Conservation (phyloP, 2,797 vertebrate genomes). For the Lepidocolaptes lacrymiger region DNA sequence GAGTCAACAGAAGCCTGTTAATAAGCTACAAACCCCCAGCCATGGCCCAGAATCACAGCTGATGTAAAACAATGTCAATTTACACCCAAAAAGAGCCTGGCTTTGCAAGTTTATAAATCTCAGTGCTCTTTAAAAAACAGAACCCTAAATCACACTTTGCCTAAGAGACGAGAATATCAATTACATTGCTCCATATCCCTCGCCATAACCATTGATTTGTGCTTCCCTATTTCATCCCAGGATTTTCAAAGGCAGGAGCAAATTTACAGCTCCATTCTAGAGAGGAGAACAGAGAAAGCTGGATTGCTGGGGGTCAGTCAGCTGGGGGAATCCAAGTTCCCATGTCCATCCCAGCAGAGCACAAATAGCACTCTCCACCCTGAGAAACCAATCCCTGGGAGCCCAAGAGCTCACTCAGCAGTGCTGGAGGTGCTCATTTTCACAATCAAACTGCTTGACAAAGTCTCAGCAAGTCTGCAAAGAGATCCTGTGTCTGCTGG, state of each 20-base stretch:
- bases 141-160: constrained; percentile 3
- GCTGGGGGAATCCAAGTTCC: background rate
- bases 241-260: background rate
- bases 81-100: background rate
- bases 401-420: background rate
- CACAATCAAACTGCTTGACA: background rate
- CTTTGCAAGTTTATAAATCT: constrained; percentile 15
- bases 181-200: background rate
- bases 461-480: background rate
- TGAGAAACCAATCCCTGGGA: background rate
- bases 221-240: background rate
- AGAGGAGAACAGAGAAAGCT: background rate
- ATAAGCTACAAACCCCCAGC: background rate
- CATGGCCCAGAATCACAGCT: background rate
- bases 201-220: background rate
- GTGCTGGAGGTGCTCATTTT: background rate
- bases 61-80: background rate
- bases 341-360: background rate
- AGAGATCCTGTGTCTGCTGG: background rate
- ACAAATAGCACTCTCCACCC: background rate
- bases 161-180: constrained; percentile 15
- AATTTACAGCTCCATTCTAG: background rate
- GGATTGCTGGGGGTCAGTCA: background rate
- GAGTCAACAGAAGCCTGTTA: background rate
- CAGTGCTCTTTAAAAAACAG: constrained; percentile 22